A percentile compares a stretch with the other conserved stretches of the same genome.
Conservation (phyloP, 2,888 invertebrate species). For the Cenopis cana region DNA sequence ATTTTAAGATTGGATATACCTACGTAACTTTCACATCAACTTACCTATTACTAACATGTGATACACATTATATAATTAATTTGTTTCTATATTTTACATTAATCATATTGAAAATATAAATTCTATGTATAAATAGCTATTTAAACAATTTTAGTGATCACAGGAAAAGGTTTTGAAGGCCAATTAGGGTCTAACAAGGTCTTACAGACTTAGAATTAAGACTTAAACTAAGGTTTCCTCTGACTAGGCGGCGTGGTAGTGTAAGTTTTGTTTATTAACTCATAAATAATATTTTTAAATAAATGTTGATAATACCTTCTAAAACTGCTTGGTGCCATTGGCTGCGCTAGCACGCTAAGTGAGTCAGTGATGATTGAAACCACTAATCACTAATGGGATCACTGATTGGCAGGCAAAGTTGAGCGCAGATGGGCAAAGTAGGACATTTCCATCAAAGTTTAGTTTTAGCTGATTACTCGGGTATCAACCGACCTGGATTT, state of each 20-base stretch:
- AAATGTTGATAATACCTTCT: no score
- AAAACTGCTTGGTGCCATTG: neutral
- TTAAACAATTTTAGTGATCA: conserved; percentile 38
- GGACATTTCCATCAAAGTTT: conserved; percentile 28
- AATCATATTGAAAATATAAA: conserved; percentile 19
- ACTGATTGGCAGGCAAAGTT: conserved; percentile 25
- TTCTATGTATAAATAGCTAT: conserved; percentile 40
- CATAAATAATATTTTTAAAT: no score
- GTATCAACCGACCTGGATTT: conserved; percentile 1
- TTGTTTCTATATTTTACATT: conserved; percentile 8
- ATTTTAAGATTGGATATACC: no score
- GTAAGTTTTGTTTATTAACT: no score
- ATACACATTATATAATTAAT: neutral
- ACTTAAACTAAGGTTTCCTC: neutral
- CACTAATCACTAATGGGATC: neutral
- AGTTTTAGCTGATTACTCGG: conserved; percentile 20
- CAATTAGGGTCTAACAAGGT: conserved; percentile 32
- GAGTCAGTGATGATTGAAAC: neutral
- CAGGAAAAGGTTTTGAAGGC: conserved; percentile 42
- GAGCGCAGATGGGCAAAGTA: conserved; percentile 26
- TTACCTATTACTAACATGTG: neutral
- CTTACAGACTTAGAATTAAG: conserved; percentile 8
- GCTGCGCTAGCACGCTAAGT: neutral
- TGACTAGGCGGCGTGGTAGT: no score
- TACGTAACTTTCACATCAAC: conserved; percentile 1